Evolutionary conservation across 2,888 invertebrate species (phyloP).

Genomic region (Baronia brevicornis): DNA sequence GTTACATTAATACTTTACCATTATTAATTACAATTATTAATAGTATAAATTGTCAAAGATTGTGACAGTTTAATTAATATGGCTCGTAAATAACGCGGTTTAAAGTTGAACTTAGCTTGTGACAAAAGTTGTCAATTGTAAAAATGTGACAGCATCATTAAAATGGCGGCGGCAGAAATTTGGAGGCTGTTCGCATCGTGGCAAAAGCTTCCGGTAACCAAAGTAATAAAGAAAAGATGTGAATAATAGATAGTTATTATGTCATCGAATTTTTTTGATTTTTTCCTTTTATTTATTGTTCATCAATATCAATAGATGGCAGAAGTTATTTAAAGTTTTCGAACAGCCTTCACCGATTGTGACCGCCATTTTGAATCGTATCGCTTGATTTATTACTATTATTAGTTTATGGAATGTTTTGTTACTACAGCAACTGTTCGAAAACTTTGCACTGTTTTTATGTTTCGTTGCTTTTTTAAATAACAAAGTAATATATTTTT

Average conservation of each 20-base stretch:
- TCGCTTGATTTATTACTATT: slow-evolving; percentile 39
- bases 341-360: slow-evolving; percentile 79
- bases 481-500: slow-evolving; percentile 9
- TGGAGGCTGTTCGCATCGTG: slow-evolving; percentile 74
- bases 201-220: slow-evolving; percentile 61
- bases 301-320: slow-evolving; percentile 44
- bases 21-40: no score
- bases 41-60: no score
- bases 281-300: slow-evolving; percentile 52
- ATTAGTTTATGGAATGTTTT: slow-evolving; percentile 52
- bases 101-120: no score
- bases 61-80: no score
- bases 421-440: slow-evolving; percentile 70
- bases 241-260: slow-evolving; percentile 41
- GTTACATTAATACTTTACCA: no score
- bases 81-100: no score
- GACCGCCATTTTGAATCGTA: slow-evolving; percentile 62
- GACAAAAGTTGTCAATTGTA: no score
- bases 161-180: slow-evolving; percentile 74
- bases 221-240: slow-evolving; percentile 52
- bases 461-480: slow-evolving; percentile 26
- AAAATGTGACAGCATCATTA: no score
- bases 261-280: slow-evolving; percentile 53
- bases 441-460: slow-evolving; percentile 72
- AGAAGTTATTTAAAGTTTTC: slow-evolving; percentile 74